Evolutionary conservation across 2,113 vertebrate species (phyloP).

Genomic region (Ceyx cyanopectus): DNA sequence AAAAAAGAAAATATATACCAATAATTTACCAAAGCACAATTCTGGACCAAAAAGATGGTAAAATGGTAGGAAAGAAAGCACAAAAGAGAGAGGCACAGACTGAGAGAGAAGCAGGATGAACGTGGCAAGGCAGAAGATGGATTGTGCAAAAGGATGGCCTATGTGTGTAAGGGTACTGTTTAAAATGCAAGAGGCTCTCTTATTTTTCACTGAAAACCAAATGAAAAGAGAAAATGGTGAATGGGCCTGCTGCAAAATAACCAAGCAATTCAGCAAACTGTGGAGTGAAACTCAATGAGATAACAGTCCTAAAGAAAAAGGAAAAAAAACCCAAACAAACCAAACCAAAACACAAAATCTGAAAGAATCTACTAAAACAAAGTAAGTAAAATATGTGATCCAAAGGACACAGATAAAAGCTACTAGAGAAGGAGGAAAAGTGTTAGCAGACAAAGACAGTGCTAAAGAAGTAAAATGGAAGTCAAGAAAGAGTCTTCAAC

Average conservation of each 20-base stretch:
- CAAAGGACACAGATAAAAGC: conserved; percentile 80
- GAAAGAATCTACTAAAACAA: conserved; percentile 76
- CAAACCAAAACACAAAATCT: conserved; percentile 74
- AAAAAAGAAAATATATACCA: conserved; percentile 34
- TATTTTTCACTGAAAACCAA: conserved; percentile 75
- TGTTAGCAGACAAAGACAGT: conserved; percentile 83
- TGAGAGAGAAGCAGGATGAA: conserved; percentile 37
- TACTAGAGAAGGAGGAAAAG: conserved; percentile 76
- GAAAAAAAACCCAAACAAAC: conserved; percentile 60
- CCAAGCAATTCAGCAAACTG: conserved; percentile 72
- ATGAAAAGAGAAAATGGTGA: conserved; percentile 70
- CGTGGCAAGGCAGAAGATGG: conserved; percentile 54
- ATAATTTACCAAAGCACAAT: conserved; percentile 66
- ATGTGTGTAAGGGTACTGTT: conserved; percentile 49
- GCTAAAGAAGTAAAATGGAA: conserved; percentile 84
- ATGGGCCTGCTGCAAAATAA: conserved; percentile 78
- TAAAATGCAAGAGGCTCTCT: conserved; percentile 75
- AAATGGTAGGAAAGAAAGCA: conserved; percentile 49
- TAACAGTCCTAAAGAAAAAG: conserved; percentile 77
- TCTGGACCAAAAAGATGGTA: conserved; percentile 78
- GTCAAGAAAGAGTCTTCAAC: conserved; percentile 85
- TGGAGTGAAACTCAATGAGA: conserved; percentile 76
- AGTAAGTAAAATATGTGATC: conserved; percentile 74
- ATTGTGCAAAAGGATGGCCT: conserved; percentile 64
- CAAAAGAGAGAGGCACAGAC: conserved; percentile 26